Percentiles rank a stretch among this genome's conserved stretches.
Conservation (phyloP, 2,113 vertebrate genomes). For the Hucho hucho region DNA sequence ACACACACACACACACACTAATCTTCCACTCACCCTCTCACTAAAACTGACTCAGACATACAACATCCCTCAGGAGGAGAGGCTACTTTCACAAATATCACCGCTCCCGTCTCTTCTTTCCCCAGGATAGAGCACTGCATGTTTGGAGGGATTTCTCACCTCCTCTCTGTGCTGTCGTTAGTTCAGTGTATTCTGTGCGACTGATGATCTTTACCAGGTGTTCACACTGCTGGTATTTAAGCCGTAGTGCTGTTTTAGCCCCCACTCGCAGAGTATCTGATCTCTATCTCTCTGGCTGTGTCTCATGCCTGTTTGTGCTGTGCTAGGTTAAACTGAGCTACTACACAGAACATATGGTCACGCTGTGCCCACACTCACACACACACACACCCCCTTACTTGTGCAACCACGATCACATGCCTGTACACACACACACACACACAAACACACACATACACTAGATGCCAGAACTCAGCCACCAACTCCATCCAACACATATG, state of each 20-base stretch:
- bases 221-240: background rate
- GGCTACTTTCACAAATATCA: too few relatives aligned
- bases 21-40: background rate
- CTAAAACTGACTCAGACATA: too few relatives aligned
- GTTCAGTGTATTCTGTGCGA: background rate
- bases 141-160: background rate
- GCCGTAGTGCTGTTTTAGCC: too few relatives aligned
- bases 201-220: slow-evolving; percentile 17
- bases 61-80: too few relatives aligned
- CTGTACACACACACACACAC: background rate
- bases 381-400: too few relatives aligned
- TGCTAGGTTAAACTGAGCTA: slow-evolving; percentile 52
- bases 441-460: background rate
- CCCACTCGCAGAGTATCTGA: slow-evolving; percentile 15
- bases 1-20: background rate
- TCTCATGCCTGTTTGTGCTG: slow-evolving; percentile 40
- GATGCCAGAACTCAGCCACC: background rate
- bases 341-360: slow-evolving; percentile 54
- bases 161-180: background rate
- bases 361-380: slow-evolving; percentile 36
- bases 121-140: too few relatives aligned
- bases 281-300: slow-evolving; percentile 40
- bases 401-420: background rate
- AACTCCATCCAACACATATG: background rate
- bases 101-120: too few relatives aligned